Conservation (phyloP, 2,888 invertebrate species). For the Drosophila mettleri region DNA sequence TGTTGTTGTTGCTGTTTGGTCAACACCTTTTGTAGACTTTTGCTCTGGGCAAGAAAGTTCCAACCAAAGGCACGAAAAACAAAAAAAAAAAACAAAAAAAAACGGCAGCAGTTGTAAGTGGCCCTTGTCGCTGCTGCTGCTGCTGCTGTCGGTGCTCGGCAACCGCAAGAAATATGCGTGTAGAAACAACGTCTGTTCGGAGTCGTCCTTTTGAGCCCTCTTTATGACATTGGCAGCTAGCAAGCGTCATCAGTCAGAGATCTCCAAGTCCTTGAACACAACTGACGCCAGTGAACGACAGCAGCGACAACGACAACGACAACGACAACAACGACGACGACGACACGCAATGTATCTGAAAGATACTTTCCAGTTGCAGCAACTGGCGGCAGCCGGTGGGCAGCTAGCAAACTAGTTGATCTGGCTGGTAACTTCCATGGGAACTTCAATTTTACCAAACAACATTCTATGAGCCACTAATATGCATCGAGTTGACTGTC, state of each 20-base stretch:
- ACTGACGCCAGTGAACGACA: slow-evolving; percentile 64
- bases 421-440: background rate
- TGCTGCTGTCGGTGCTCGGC: slow-evolving; percentile 33
- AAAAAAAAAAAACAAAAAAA: slow-evolving; percentile 3
- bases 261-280: slow-evolving; percentile 78
- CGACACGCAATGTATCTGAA: slow-evolving; percentile 57
- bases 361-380: slow-evolving; percentile 1
- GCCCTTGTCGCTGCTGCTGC: slow-evolving; percentile 37
- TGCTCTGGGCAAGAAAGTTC: slow-evolving; percentile 69
- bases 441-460: background rate
- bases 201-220: slow-evolving; percentile 40
- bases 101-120: slow-evolving; percentile 78
- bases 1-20: slow-evolving; percentile 65
- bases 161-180: slow-evolving; percentile 74
- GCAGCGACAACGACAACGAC: slow-evolving; percentile 73
- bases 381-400: background rate
- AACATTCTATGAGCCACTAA: background rate
- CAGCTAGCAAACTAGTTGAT: too few species aligned
- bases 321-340: slow-evolving; percentile 65
- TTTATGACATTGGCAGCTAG: slow-evolving; percentile 65
- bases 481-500: too few species aligned
- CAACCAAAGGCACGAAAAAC: slow-evolving; percentile 35
- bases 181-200: slow-evolving; percentile 28
- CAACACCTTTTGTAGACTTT: slow-evolving; percentile 78
- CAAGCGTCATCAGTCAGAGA: slow-evolving; percentile 23